Conservation (phyloP, 2,888 invertebrate genomes). For the Ceriagrion tenellum region DNA sequence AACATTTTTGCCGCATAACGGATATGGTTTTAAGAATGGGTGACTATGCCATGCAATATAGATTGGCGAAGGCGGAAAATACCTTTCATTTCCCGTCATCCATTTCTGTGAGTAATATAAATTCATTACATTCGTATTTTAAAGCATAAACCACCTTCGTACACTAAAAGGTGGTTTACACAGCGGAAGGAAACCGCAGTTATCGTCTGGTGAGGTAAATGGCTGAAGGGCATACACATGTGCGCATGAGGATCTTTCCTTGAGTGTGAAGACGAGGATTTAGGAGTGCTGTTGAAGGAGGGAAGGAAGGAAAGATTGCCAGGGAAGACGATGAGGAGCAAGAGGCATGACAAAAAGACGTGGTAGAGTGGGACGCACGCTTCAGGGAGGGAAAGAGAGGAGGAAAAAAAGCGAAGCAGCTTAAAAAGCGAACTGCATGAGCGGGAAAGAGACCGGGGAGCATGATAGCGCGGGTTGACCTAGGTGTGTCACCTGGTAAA, state of each 20-base stretch:
- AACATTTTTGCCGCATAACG: no score
- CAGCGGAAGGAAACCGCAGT: neutral
- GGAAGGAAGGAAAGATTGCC: neutral
- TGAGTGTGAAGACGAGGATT: neutral
- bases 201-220: neutral
- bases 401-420: neutral
- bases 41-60: no score
- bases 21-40: no score
- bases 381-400: neutral
- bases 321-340: no score
- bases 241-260: neutral
- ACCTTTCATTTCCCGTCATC: no score
- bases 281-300: slow-evolving; percentile 1
- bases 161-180: neutral
- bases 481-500: neutral
- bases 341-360: neutral
- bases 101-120: no score
- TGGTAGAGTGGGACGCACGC: neutral
- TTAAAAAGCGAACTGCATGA: neutral
- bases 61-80: no score
- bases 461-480: slow-evolving; percentile 30
- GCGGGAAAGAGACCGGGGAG: neutral
- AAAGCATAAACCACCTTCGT: no score
- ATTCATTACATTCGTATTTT: no score
- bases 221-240: neutral